Conservation (phyloP, 1,140 invertebrate species). For the Macrobrachium rosenbergii region DNA sequence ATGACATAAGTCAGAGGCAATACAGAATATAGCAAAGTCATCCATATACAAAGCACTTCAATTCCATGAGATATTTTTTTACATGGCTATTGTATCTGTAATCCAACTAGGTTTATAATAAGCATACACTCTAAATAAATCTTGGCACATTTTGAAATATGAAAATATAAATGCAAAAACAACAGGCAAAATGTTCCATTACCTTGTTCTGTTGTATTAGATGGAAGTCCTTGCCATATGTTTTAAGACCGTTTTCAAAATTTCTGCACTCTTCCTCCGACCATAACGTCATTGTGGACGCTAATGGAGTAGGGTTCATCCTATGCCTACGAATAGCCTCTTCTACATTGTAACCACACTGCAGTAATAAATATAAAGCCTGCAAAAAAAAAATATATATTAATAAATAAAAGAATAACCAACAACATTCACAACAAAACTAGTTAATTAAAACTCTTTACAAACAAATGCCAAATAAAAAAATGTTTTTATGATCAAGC, state of each 20-base stretch:
- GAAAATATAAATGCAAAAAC: neutral
- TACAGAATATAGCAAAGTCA: too few species aligned
- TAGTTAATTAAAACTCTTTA: too few species aligned
- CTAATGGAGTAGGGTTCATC: conserved; percentile 82
- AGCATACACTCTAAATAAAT: neutral
- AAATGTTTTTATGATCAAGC: too few species aligned
- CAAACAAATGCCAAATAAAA: too few species aligned
- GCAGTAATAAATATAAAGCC: conserved; percentile 90
- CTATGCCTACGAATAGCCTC: conserved; percentile 87
- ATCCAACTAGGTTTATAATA: neutral
- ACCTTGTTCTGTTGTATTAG: conserved; percentile 95
- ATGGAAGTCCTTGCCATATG: conserved; percentile 96
- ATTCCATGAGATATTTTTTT: neutral
- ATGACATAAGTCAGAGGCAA: too few species aligned
- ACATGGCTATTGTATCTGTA: too few species aligned
- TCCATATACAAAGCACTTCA: too few species aligned
- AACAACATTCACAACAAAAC: too few species aligned
- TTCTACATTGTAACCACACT: conserved; percentile 94
- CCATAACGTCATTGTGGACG: conserved; percentile 88
- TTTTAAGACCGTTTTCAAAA: conserved; percentile 94
- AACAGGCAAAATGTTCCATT: conserved; percentile 43
- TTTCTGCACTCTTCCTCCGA: conserved; percentile 97
- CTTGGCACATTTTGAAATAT: neutral
- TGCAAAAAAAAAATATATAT: conserved; percentile 71
- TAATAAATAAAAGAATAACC: conserved; percentile 39